Base-by-base conservation (phyloP, 2,888 invertebrate species). In the Aquatica leii region DNA sequence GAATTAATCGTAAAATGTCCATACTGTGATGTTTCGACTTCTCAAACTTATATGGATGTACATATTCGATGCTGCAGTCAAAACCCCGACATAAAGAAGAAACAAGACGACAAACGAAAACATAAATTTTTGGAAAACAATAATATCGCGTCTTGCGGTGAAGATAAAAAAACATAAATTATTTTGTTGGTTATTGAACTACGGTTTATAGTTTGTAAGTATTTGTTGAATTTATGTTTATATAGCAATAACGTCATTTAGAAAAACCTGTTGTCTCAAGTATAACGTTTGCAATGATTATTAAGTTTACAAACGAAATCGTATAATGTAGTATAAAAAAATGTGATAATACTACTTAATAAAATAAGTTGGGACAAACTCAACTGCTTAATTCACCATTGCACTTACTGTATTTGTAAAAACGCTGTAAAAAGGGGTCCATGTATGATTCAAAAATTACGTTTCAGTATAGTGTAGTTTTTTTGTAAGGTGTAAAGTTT, bases 311-410 rank as follows among this genome's bases (percentile, higher is more conserved):
- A 24, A 40, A 35, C 50, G 24, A 35, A 12, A 24, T 40, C 49
- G 50, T 50, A 17, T 50, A 50, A 21, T 40, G 50, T 58, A 59
- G 59, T 51, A 52, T 51, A 52, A 59, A 18, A 41, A 34, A 52
- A 59, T 52, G 51, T 59, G 59, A 59, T 59, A 59, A 59, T 59
- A 59, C 43, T 51, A 52, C 43, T 59, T 58, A 58, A 58, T 51
- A 46, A n/a, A n/a, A 48, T 56, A 43, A 34, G 21, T 34, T 59
- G 34, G 59, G 52, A 41, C 24, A 18, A 46, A 6, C 17, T 20
- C 43, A 43, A 8, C 46, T 18, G 11, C 46, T 18, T 46, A 20
- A 46, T 15, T 58, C 17, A 51, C 20, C 37, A 58, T 51, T 48
- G 48, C 56, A 8, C 35, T 49, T 37, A 49, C n/a, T 48, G 48